These are phyloP conservation scores for Oophaga pumilio DNA, from an alignment of 2,113 vertebrate species.

Conservation along the genomic window DNA sequence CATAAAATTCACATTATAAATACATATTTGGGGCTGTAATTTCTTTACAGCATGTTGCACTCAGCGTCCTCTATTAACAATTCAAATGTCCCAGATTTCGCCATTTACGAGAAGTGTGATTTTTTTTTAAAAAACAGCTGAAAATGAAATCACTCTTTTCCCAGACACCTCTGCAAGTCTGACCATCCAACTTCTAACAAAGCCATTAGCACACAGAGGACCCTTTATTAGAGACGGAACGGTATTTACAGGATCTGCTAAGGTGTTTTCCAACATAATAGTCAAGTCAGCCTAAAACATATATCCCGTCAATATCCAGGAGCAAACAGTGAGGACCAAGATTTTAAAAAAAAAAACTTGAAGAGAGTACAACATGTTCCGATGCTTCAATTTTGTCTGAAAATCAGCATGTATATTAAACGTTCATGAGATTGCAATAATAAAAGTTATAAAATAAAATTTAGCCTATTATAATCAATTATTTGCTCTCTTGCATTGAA, in stretches of 20 bases:
- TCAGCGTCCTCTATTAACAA: slow-evolving; percentile 22
- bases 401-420: too few relatives aligned
- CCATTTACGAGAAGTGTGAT: slow-evolving; percentile 24
- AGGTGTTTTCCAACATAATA: slow-evolving; percentile 24
- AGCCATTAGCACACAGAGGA: slow-evolving; percentile 35
- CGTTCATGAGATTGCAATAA: too few relatives aligned
- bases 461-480: too few relatives aligned
- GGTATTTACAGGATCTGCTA: slow-evolving; percentile 9
- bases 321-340: not conserved
- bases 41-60: slow-evolving; percentile 24
- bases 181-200: slow-evolving; percentile 32
- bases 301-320: not conserved
- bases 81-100: slow-evolving; percentile 15
- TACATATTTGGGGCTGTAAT: slow-evolving; percentile 36
- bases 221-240: slow-evolving; percentile 19
- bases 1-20: slow-evolving; percentile 49
- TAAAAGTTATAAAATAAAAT: too few relatives aligned
- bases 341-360: not conserved
- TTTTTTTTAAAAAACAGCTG: slow-evolving; percentile 23
- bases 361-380: too few relatives aligned
- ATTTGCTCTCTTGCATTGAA: too few relatives aligned
- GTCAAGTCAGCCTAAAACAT: not conserved
- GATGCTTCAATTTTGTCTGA: too few relatives aligned
- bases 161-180: slow-evolving; percentile 24
- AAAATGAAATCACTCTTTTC: slow-evolving; percentile 33